Evolutionary conservation across 1,140 invertebrate species (phyloP).

Genomic region (Venturia canescens): DNA sequence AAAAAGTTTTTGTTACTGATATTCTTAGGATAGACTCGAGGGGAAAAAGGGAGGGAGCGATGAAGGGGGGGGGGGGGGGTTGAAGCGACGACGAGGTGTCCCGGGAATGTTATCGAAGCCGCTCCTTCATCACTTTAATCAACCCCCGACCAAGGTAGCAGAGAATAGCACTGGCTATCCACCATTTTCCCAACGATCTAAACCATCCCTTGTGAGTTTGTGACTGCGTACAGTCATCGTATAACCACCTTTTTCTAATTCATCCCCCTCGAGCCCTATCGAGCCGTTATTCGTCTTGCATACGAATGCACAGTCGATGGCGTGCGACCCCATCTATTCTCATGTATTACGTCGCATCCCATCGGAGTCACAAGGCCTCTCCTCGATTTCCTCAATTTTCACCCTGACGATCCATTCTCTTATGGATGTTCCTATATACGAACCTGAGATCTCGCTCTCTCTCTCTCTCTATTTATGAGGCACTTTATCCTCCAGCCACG

Average conservation of each 20-base stretch:
- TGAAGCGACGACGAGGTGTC: slow-evolving; percentile 17
- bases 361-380: neutral
- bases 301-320: slow-evolving; percentile 11
- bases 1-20: slow-evolving; percentile 3
- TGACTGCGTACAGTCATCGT: neutral
- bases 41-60: neutral
- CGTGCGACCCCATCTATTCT: slow-evolving; percentile 24
- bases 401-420: neutral
- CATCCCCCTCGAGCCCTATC: neutral
- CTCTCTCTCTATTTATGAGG: neutral
- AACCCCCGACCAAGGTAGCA: slow-evolving; percentile 48
- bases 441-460: neutral
- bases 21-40: slow-evolving; percentile 5
- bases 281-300: slow-evolving; percentile 18
- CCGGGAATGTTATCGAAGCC: slow-evolving; percentile 63
- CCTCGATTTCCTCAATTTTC: slow-evolving; percentile 26
- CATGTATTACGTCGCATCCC: slow-evolving; percentile 29
- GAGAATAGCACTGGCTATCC: slow-evolving; percentile 1
- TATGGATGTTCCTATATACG: neutral
- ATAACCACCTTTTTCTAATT: slow-evolving; percentile 16
- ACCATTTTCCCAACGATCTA: slow-evolving; percentile 18
- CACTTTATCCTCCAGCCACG: neutral
- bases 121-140: slow-evolving; percentile 69
- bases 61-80: no score
- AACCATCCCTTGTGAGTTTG: neutral